These are phyloP conservation scores for Beris morrisii DNA, from an alignment of 2,888 invertebrate species.

Conservation along the genomic window DNA sequence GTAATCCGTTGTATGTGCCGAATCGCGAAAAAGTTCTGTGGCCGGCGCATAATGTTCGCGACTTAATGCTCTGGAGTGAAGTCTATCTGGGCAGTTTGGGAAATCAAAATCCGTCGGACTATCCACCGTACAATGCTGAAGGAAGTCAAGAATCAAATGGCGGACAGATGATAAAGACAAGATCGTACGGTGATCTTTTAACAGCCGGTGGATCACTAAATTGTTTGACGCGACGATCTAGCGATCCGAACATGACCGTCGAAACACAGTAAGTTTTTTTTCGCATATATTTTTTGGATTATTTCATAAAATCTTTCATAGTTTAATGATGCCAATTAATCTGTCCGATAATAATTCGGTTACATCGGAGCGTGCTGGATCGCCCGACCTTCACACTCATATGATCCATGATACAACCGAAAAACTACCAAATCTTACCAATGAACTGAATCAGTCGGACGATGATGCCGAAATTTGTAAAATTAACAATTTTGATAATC, in stretches of 20 bases:
- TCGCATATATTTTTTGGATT: slow-evolving; percentile 26
- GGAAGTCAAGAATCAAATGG: slow-evolving; percentile 47
- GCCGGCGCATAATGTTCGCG: slow-evolving; percentile 83
- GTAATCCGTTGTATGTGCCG: slow-evolving; percentile 80
- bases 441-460: slow-evolving; percentile 48
- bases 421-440: slow-evolving; percentile 49
- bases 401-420: slow-evolving; percentile 47
- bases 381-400: slow-evolving; percentile 47
- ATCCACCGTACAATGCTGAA: slow-evolving; percentile 47
- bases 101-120: slow-evolving; percentile 56
- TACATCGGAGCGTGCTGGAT: slow-evolving; percentile 47
- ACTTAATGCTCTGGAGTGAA: slow-evolving; percentile 81
- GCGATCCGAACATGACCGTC: slow-evolving; percentile 80
- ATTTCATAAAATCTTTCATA: slow-evolving; percentile 33
- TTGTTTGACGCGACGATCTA: slow-evolving; percentile 70
- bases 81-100: slow-evolving; percentile 72
- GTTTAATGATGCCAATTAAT: slow-evolving; percentile 49
- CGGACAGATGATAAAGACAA: slow-evolving; percentile 75
- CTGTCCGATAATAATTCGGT: slow-evolving; percentile 51
- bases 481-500: slow-evolving; percentile 32
- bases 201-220: slow-evolving; percentile 62
- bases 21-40: slow-evolving; percentile 67
- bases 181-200: slow-evolving; percentile 82
- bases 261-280: slow-evolving; percentile 65
- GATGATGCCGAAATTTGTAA: slow-evolving; percentile 38